A percentile compares a stretch with the other conserved stretches of the same genome.
Conservation (phyloP, 2,113 vertebrate species). For the Antigone vipio region DNA sequence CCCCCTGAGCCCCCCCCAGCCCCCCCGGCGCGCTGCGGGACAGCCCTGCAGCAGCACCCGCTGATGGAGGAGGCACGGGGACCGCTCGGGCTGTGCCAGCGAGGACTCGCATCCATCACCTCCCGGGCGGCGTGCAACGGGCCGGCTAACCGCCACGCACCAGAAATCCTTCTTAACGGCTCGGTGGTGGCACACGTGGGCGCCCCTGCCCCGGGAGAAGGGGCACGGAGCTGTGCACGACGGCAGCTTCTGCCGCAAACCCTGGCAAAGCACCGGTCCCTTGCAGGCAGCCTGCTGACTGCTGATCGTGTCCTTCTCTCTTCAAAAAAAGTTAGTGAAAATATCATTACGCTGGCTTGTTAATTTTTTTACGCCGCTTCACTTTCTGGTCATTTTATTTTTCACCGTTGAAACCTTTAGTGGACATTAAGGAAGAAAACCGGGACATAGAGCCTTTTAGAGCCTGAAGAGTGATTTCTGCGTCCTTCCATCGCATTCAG, state of each 20-base stretch:
- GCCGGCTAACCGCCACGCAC: background rate
- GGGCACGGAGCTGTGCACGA: accelerated
- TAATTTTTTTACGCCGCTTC: background rate
- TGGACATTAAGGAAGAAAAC: background rate
- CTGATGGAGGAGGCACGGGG: background rate
- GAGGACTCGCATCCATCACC: accelerated
- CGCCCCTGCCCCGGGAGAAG: background rate
- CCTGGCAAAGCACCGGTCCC: background rate
- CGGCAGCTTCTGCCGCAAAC: background rate
- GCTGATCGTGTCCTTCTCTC: background rate
- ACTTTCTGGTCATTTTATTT: background rate
- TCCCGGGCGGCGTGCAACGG: accelerated
- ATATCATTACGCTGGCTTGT: background rate
- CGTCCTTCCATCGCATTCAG: background rate
- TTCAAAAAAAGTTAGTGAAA: background rate
- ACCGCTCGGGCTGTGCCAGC: accelerated
- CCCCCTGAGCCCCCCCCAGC: accelerated
- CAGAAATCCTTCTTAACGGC: accelerated
- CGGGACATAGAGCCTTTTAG: background rate
- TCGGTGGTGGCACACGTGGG: accelerated
- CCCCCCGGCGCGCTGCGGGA: no score
- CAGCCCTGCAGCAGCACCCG: background rate
- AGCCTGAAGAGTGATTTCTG: background rate
- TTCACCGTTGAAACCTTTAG: background rate
- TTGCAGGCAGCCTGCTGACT: background rate